phyloP scores from a whole-genome alignment of 2,888 invertebrate genomes.

The Lasioglossum vierecki region DNA sequence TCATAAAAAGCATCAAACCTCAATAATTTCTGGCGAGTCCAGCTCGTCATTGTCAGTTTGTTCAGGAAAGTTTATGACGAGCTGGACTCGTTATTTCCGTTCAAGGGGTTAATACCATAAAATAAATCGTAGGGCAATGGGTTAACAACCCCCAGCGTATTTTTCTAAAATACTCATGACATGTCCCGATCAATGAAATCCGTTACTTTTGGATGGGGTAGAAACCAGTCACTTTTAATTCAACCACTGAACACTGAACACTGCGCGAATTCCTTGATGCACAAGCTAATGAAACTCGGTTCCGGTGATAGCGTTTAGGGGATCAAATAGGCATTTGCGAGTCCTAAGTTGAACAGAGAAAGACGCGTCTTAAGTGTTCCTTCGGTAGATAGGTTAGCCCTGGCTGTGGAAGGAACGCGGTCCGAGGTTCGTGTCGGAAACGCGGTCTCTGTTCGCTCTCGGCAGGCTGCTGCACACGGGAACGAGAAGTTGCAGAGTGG shows the following conservation, averaged over 20 bases:
- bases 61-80: too few species aligned
- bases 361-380: neutral
- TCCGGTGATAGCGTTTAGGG: neutral
- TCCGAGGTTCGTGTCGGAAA: neutral
- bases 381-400: neutral
- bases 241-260: neutral
- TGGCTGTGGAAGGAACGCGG: neutral
- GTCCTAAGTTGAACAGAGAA: neutral
- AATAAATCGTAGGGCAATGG: too few species aligned
- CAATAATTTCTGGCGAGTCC: too few species aligned
- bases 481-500: conserved; percentile 62
- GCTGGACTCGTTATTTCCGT: too few species aligned
- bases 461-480: conserved; percentile 35
- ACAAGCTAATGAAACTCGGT: neutral
- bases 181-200: too few species aligned
- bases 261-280: neutral
- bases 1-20: too few species aligned
- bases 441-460: conserved; percentile 30
- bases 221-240: too few species aligned
- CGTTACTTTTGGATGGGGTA: too few species aligned
- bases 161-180: too few species aligned
- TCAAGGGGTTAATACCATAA: too few species aligned
- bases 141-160: too few species aligned
- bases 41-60: too few species aligned
- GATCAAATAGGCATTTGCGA: neutral